phyloP scores from a whole-genome alignment of 1,140 invertebrate species.

The Xylocopa sonorina region DNA sequence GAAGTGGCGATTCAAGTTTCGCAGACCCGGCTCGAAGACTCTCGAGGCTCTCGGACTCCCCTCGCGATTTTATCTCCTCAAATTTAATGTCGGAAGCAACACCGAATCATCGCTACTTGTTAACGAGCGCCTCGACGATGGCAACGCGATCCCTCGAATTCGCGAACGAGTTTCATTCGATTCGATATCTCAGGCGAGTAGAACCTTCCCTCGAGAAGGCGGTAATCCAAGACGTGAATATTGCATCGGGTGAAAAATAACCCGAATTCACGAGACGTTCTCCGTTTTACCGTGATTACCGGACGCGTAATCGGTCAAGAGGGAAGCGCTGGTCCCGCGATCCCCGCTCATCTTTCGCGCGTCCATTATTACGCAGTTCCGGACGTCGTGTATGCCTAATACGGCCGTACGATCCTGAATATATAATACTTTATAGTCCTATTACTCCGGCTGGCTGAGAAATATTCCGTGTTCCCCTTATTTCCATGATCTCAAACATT shows the following conservation, averaged over 20 bases:
- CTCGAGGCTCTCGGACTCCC: not conserved
- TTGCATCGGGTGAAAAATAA: slow-evolving; percentile 44
- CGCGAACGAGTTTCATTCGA: slow-evolving; percentile 31
- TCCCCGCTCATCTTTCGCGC: not conserved
- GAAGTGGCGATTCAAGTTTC: slow-evolving; percentile 63
- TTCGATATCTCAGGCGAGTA: slow-evolving; percentile 26
- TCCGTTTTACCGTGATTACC: slow-evolving; percentile 1
- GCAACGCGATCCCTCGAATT: slow-evolving; percentile 1
- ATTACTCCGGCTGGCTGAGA: slow-evolving; percentile 24
- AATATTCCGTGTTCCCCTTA: slow-evolving; percentile 39
- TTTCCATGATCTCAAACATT: slow-evolving; percentile 48
- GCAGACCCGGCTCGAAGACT: slow-evolving; percentile 7
- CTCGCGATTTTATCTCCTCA: not conserved
- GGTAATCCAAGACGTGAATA: slow-evolving; percentile 20
- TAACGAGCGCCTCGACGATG: too few relatives aligned
- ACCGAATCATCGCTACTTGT: not conserved
- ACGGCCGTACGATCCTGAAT: not conserved
- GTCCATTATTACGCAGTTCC: not conserved
- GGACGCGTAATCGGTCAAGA: not conserved
- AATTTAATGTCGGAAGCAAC: not conserved
- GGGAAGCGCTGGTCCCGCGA: too few relatives aligned
- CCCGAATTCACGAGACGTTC: not conserved
- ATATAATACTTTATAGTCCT: slow-evolving; percentile 40
- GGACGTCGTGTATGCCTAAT: not conserved
- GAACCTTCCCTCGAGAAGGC: slow-evolving; percentile 10